These are phyloP conservation scores for Sturmia bella DNA, from an alignment of 2,888 invertebrate species.

Conservation along the genomic window DNA sequence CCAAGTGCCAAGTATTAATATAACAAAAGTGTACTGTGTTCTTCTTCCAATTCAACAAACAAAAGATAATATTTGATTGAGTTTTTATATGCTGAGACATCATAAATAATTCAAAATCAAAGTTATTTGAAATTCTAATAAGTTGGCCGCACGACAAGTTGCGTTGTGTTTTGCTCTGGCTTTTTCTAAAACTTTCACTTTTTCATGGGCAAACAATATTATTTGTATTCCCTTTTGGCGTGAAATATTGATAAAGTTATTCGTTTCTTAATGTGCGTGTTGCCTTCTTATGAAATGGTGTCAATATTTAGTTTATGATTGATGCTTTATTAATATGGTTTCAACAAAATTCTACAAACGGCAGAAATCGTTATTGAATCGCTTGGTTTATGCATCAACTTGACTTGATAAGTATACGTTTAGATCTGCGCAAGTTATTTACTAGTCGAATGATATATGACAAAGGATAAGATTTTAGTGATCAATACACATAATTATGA, in stretches of 20 bases:
- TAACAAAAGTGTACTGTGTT: background rate
- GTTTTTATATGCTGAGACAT: constrained; percentile 30
- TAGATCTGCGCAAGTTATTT: background rate
- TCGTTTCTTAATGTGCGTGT: constrained; percentile 43
- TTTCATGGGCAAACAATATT: background rate
- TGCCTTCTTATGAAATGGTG: constrained; percentile 39
- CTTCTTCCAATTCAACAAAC: constrained; percentile 1
- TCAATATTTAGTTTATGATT: constrained; percentile 63
- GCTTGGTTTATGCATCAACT: constrained; percentile 42
- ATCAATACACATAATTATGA: too few species aligned
- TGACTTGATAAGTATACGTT: constrained; percentile 17
- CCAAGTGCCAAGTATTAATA: constrained; percentile 7
- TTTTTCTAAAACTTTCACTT: background rate
- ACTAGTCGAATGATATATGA: background rate
- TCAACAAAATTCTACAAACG: background rate
- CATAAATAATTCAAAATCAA: constrained; percentile 70
- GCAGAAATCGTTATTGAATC: background rate
- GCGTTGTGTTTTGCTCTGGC: background rate
- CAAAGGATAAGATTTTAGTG: background rate
- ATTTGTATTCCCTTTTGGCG: constrained; percentile 2
- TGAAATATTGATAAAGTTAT: constrained; percentile 61
- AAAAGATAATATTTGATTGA: background rate
- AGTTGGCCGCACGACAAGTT: constrained; percentile 60
- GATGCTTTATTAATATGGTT: constrained; percentile 60
- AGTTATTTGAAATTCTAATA: constrained; percentile 68